Evolutionary conservation across 2,113 vertebrate species (phyloP), one percentile per base, ranked within the genome.

Genomic region (Ammospiza nelsoni): DNA sequence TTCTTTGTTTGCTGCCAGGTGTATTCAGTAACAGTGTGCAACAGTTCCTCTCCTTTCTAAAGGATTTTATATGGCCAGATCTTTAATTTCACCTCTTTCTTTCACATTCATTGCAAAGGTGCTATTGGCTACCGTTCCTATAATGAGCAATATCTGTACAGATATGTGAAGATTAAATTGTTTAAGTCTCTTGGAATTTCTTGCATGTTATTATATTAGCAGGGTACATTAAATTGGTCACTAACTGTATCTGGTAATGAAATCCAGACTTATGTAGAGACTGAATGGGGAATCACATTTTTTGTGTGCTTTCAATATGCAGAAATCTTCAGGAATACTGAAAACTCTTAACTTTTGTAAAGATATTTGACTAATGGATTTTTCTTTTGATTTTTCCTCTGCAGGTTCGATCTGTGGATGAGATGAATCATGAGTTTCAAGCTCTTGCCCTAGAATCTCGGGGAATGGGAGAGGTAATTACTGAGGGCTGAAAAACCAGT

Each of bases 341-440:
- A 23, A 74, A 39, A 58, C 21, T 51, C 11, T 73, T 18, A 54
- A 5, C 28, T 86, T 89, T 9, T 41, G 27, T 52, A 77, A 62
- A 63, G 11, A 4, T 7, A 14, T 9, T 91, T 81, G 9, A 31
- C 49, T 92, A 76, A 93, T 39, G 14, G 19, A 69, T 71, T 5
- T 4, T 29, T 91, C 13, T 77, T 74, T 11, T n/a, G 14, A 29
- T 87, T 77, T 84, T 52, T 18, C 16, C 44, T 25, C 24, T 95
- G 1, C 96, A 99, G 99, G 98, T 99, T 95, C 98, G 99, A 94
- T 98, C 98, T 97, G 98, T 98, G 95, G 99, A 99, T 98, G 99
- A 99, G 97, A 99, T 99, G 99, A 99, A 99, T 98, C 99, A 99
- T 97, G 99, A 99, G 96, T 99, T 99, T 98, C 99, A 99, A 98